phyloP scores from a whole-genome alignment of 2,888 invertebrate genomes.

The Clanis bilineata region DNA sequence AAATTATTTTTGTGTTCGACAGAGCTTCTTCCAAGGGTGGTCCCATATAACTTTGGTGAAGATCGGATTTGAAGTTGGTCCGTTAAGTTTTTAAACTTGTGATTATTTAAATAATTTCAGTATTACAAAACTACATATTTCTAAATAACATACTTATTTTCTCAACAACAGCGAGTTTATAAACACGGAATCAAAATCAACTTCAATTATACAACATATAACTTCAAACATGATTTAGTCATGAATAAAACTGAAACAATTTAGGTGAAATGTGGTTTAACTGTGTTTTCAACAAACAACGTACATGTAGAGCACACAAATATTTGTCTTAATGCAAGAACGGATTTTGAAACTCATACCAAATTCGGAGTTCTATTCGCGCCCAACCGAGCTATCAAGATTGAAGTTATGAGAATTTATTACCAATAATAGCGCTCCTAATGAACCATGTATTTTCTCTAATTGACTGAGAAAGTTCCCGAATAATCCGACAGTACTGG shows the following conservation, averaged over 20 bases:
- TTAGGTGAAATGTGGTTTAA: background rate
- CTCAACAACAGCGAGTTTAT: too few relatives aligned
- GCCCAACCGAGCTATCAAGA: background rate
- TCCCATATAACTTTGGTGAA: too few relatives aligned
- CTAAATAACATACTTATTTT: too few relatives aligned
- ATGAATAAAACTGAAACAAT: background rate
- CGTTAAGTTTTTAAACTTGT: too few relatives aligned
- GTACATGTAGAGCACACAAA: background rate
- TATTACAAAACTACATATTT: too few relatives aligned
- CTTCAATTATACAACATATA: too few relatives aligned
- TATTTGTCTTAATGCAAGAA: background rate
- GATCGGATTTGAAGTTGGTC: too few relatives aligned
- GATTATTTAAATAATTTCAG: too few relatives aligned
- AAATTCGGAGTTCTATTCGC: background rate
- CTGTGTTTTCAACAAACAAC: background rate
- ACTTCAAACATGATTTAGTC: too few relatives aligned
- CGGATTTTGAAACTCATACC: background rate
- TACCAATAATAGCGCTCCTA: background rate
- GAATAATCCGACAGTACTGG: background rate
- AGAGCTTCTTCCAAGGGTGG: too few relatives aligned
- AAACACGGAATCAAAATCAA: too few relatives aligned
- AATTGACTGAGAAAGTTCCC: background rate
- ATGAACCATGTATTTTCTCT: background rate
- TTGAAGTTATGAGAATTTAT: background rate
- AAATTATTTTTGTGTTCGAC: too few relatives aligned